These are phyloP conservation scores for Paelopatides confundens DNA, from an alignment of 53 echinoderm and acorn worm species.

Conservation along the genomic window DNA sequence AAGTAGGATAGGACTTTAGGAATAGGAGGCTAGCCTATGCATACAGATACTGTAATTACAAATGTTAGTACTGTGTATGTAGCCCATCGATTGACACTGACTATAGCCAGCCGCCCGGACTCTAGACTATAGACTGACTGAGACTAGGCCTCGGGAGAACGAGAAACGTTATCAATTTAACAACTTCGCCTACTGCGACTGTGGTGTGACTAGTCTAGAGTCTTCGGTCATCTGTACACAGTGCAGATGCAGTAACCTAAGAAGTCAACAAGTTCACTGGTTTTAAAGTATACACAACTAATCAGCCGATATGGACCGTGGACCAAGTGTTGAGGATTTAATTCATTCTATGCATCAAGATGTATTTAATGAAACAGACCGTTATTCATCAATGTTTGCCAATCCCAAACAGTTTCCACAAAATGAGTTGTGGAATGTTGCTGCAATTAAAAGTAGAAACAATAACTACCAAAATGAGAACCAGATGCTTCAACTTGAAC, in stretches of 20 bases:
- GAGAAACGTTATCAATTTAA: neutral
- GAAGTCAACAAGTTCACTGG: too few relatives aligned
- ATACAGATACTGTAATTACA: too few relatives aligned
- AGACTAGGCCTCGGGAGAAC: neutral
- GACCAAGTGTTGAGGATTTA: conserved; percentile 25
- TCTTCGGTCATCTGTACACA: too few relatives aligned
- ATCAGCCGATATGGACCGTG: neutral
- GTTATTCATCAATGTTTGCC: neutral
- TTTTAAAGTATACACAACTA: too few relatives aligned
- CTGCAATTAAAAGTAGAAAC: neutral
- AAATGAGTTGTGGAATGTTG: neutral
- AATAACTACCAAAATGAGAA: neutral
- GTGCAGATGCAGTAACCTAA: too few relatives aligned
- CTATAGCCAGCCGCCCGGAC: too few relatives aligned
- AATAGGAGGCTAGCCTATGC: too few relatives aligned
- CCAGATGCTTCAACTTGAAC: neutral
- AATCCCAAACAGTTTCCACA: neutral
- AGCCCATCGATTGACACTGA: too few relatives aligned
- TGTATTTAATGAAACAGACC: neutral
- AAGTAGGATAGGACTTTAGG: too few relatives aligned
- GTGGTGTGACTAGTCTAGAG: too few relatives aligned
- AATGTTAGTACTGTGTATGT: too few relatives aligned
- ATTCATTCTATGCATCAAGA: conserved; percentile 17
- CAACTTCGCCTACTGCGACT: neutral
- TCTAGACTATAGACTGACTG: too few relatives aligned